Conservation (phyloP, 2,113 vertebrate genomes). For the Halichoerus grypus region DNA sequence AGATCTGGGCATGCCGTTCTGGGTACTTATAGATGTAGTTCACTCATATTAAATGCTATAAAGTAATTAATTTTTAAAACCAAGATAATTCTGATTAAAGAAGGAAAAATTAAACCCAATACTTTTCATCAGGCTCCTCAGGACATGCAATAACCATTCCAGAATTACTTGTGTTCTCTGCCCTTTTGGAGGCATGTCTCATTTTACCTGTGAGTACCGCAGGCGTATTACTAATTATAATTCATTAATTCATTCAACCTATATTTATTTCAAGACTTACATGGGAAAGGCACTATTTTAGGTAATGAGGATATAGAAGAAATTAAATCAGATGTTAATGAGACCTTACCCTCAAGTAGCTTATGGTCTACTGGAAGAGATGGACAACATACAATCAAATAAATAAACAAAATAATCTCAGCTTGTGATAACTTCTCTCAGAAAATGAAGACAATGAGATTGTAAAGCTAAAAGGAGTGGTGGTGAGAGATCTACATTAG, state of each 20-base stretch:
- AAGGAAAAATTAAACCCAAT: background rate
- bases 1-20: background rate
- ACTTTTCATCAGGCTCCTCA: background rate
- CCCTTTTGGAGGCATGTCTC: background rate
- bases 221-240: background rate
- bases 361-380: background rate
- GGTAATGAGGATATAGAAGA: background rate
- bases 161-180: constrained; percentile 9
- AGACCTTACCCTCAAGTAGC: background rate
- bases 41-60: constrained; percentile 19
- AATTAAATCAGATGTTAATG: background rate
- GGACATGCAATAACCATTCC: background rate
- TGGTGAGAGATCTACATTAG: background rate
- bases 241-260: background rate
- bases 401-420: background rate
- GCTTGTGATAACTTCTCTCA: background rate
- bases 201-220: background rate
- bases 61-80: constrained; percentile 50
- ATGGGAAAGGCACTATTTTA: background rate
- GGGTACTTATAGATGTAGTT: background rate
- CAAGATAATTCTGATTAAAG: constrained; percentile 47
- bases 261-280: background rate
- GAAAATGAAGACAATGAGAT: constrained; percentile 31
- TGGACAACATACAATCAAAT: background rate
- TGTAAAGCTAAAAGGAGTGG: background rate